Conservation (phyloP, 2,113 vertebrate species). For the Copsychus sechellarum region DNA sequence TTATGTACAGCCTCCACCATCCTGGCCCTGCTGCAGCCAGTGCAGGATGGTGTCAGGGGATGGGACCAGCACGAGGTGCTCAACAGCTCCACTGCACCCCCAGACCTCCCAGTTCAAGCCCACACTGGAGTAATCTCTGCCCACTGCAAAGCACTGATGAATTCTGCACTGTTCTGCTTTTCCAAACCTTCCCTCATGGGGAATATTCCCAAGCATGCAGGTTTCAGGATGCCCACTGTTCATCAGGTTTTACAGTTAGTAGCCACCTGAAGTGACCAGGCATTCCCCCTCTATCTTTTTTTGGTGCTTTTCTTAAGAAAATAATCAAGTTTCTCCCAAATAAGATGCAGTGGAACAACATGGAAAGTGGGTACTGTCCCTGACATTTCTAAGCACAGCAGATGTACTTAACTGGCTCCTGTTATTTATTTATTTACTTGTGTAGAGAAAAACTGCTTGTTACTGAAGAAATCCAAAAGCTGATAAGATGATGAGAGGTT, state of each 20-base stretch:
- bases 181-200: fast-evolving
- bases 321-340: background rate
- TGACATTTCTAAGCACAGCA: background rate
- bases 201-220: background rate
- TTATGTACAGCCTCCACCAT: background rate
- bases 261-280: fast-evolving
- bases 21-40: background rate
- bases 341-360: background rate
- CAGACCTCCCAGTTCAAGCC: background rate
- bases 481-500: conserved; percentile 56
- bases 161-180: background rate
- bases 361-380: background rate
- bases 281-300: background rate
- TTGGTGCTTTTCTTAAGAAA: background rate
- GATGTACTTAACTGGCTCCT: background rate
- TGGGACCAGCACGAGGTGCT: fast-evolving
- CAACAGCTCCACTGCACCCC: background rate
- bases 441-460: background rate
- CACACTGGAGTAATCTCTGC: background rate
- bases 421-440: conserved; percentile 6
- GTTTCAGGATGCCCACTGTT: background rate
- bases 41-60: background rate
- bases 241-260: background rate
- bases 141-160: background rate
- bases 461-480: conserved; percentile 11